Conservation (phyloP, 2,888 invertebrate genomes). For the Theristus sp. region DNA sequence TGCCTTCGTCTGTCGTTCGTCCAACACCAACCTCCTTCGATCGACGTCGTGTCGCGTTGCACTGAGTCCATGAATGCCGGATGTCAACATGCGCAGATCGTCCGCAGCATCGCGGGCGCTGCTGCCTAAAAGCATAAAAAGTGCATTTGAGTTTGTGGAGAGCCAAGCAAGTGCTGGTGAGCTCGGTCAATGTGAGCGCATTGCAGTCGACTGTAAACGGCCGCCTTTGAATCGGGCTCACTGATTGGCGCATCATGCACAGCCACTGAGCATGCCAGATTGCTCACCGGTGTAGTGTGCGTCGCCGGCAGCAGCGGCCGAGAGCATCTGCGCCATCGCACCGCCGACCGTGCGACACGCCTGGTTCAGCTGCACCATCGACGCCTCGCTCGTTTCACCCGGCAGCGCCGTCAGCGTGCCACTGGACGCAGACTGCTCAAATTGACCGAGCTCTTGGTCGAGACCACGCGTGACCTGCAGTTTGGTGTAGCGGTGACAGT, state of each 20-base stretch:
- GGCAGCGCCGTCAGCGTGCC: slow-evolving; percentile 40
- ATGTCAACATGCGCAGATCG: slow-evolving; percentile 51
- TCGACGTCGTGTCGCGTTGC: slow-evolving; percentile 41
- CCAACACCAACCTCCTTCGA: background rate
- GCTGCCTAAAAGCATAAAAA: slow-evolving; percentile 42
- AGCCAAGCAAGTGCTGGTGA: too few species aligned
- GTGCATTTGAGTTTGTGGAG: too few species aligned
- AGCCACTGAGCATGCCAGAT: too few species aligned
- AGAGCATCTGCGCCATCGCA: slow-evolving; percentile 62
- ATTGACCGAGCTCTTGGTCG: slow-evolving; percentile 60
- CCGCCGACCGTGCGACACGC: slow-evolving; percentile 39
- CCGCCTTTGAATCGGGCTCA: too few species aligned
- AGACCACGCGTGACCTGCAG: slow-evolving; percentile 39
- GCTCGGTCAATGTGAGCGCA: too few species aligned
- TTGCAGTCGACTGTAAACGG: too few species aligned
- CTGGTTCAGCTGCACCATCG: slow-evolving; percentile 8
- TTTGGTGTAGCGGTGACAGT: too few species aligned
- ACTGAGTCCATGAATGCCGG: slow-evolving; percentile 56
- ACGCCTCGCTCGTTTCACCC: slow-evolving; percentile 47
- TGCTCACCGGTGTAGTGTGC: slow-evolving; percentile 41
- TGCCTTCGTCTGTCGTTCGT: too few species aligned
- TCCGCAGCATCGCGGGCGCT: slow-evolving; percentile 63
- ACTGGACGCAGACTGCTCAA: slow-evolving; percentile 35
- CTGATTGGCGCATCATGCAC: too few species aligned
- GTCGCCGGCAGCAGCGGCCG: slow-evolving; percentile 62